Evolutionary conservation across 2,113 vertebrate species (phyloP).

Genomic region (Sminthopsis crassicaudata): DNA sequence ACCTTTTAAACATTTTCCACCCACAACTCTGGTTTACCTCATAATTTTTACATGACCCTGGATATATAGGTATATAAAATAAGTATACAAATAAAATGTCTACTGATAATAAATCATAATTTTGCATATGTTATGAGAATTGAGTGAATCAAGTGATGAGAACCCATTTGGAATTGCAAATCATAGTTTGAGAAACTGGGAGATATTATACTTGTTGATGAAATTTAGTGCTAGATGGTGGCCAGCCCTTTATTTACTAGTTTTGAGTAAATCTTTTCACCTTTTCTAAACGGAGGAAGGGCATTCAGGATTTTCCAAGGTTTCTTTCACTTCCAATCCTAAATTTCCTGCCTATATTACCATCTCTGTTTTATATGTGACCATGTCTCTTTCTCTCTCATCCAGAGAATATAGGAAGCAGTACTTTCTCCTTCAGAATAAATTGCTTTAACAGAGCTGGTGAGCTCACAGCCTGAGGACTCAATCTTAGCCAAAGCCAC

Average conservation of each 20-base stretch:
- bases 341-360: neutral
- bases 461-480: neutral
- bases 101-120: too few relatives aligned
- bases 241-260: neutral
- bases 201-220: neutral
- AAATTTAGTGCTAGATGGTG: neutral
- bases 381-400: neutral
- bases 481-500: neutral
- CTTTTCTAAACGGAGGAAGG: neutral
- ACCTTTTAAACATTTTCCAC: too few relatives aligned
- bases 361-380: neutral
- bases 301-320: neutral
- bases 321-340: neutral
- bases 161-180: too few relatives aligned
- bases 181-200: too few relatives aligned
- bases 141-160: too few relatives aligned
- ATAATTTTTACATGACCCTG: too few relatives aligned
- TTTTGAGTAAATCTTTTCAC: neutral
- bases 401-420: neutral
- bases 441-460: slow-evolving; percentile 7
- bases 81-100: too few relatives aligned
- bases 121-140: too few relatives aligned
- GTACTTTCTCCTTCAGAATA: neutral
- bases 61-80: too few relatives aligned
- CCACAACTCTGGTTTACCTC: too few relatives aligned